Conservation (phyloP, 2,113 vertebrate species). For the Esox niger region DNA sequence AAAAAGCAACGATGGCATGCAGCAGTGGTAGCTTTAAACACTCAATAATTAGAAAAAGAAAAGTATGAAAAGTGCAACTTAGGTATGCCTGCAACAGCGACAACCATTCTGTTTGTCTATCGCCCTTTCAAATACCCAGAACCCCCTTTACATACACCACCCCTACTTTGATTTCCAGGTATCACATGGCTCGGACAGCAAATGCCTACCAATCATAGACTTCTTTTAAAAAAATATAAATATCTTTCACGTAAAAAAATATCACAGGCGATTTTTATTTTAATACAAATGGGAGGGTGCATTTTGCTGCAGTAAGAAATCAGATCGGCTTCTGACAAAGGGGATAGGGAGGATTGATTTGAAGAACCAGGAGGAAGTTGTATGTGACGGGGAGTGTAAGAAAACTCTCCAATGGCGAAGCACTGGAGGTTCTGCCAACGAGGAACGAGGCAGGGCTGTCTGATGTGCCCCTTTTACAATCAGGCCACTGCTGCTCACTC, state of each 20-base stretch:
- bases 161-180: slow-evolving; percentile 17
- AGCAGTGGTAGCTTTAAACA: slow-evolving; percentile 44
- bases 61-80: slow-evolving; percentile 66
- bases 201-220: slow-evolving; percentile 45
- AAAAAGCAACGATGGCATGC: slow-evolving; percentile 39
- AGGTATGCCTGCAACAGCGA: slow-evolving; percentile 27
- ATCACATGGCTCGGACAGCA: slow-evolving; percentile 53
- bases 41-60: slow-evolving; percentile 32
- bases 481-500: slow-evolving; percentile 4
- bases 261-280: slow-evolving; percentile 63
- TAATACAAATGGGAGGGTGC: slow-evolving; percentile 69
- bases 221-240: slow-evolving; percentile 75
- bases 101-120: slow-evolving; percentile 23
- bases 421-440: not conserved
- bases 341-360: slow-evolving; percentile 23
- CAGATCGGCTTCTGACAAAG: slow-evolving; percentile 34
- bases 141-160: slow-evolving; percentile 13
- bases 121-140: not conserved
- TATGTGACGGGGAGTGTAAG: too few species aligned
- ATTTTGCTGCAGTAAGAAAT: slow-evolving; percentile 43
- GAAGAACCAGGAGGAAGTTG: slow-evolving; percentile 21
- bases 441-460: not conserved
- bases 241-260: slow-evolving; percentile 80
- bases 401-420: too few species aligned
- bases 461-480: slow-evolving; percentile 19